These are phyloP conservation scores for Pomatostomus ruficeps DNA, from an alignment of 2,113 vertebrate genomes.

Conservation along the genomic window DNA sequence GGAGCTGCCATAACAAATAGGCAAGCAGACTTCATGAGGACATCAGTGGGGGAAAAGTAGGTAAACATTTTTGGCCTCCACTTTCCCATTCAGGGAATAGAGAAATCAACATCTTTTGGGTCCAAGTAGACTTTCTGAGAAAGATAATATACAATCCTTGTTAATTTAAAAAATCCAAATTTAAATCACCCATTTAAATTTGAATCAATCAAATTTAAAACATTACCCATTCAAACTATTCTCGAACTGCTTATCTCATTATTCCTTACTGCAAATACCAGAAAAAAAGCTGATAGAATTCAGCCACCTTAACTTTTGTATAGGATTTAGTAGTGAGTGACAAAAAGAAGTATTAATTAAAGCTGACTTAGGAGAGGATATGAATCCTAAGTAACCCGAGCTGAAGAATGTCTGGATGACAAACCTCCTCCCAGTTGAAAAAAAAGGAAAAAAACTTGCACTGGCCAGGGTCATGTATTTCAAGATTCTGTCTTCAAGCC, in stretches of 20 bases:
- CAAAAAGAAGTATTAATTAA: background rate
- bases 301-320: background rate
- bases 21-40: background rate
- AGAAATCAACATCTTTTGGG: background rate
- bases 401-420: background rate
- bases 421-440: background rate
- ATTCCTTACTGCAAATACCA: background rate
- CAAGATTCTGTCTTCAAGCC: background rate
- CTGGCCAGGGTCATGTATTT: background rate
- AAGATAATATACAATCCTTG: background rate
- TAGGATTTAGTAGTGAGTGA: background rate
- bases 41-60: background rate
- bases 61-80: background rate
- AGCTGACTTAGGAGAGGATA: background rate
- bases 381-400: background rate
- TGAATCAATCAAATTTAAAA: too few species aligned
- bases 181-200: background rate
- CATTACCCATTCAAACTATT: background rate
- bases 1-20: background rate
- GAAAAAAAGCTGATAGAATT: background rate
- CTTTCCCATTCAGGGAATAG: background rate
- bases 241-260: background rate
- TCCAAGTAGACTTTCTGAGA: background rate
- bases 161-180: background rate
- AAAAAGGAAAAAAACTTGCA: background rate